Evolutionary conservation across 1,140 invertebrate genomes (phyloP).

Genomic region (Diachasmimorpha longicaudata): DNA sequence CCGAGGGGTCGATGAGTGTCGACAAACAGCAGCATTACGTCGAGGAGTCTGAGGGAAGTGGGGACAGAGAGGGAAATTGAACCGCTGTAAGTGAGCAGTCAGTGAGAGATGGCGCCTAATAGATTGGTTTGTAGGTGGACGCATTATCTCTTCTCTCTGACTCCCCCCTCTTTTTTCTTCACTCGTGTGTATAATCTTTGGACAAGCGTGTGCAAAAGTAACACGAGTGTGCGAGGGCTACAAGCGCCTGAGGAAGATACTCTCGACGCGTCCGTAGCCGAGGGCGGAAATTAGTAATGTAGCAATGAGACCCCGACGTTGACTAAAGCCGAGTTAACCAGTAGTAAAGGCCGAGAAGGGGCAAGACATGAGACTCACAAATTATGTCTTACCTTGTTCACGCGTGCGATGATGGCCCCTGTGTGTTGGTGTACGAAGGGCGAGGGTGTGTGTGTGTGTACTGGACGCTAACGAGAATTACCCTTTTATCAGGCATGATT

Average conservation of each 20-base stretch:
- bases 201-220: constrained; percentile 8
- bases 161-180: constrained; percentile 19
- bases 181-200: constrained; percentile 22
- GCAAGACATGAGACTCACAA: not conserved
- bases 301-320: constrained; percentile 50
- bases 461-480: constrained; percentile 34
- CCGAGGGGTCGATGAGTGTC: constrained; percentile 29
- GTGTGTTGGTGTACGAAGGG: not conserved
- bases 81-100: constrained; percentile 60
- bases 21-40: constrained; percentile 8
- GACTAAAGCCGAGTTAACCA: constrained; percentile 42
- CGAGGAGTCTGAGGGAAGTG: constrained; percentile 30
- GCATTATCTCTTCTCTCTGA: constrained; percentile 50
- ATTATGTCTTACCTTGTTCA: not conserved
- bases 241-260: not conserved
- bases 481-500: constrained; percentile 44
- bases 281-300: constrained; percentile 61
- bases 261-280: constrained; percentile 32
- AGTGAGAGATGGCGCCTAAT: constrained; percentile 63
- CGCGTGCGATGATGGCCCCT: not conserved
- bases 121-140: constrained; percentile 64
- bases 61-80: constrained; percentile 39
- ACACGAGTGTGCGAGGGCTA: not conserved
- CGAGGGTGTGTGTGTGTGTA: not conserved
- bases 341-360: not conserved